phyloP scores from a whole-genome alignment of 1,140 invertebrate genomes.

The Palaemon carinicauda region DNA sequence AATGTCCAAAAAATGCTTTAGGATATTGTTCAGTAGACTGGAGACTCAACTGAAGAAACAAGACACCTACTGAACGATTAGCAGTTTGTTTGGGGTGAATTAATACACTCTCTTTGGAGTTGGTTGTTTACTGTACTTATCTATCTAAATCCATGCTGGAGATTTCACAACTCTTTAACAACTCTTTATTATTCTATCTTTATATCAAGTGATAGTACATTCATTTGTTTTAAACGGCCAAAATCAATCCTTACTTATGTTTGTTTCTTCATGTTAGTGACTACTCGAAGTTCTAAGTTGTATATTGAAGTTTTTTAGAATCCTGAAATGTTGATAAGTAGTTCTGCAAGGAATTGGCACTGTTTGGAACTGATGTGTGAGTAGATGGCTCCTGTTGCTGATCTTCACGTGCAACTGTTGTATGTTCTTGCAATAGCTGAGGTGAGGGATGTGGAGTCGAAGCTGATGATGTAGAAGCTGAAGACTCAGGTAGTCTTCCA shows the following conservation, averaged over 20 bases:
- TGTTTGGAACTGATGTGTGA: constrained; percentile 18
- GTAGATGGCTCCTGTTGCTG: neutral
- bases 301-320: neutral
- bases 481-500: too few species aligned
- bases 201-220: neutral
- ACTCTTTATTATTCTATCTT: neutral
- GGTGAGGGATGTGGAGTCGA: neutral
- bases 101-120: neutral
- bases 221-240: neutral
- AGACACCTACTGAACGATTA: neutral
- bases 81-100: neutral
- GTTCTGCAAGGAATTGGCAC: constrained; percentile 17
- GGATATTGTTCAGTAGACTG: constrained; percentile 12
- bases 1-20: constrained; percentile 3
- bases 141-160: neutral
- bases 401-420: constrained; percentile 7
- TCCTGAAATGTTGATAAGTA: constrained; percentile 12
- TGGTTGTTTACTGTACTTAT: neutral
- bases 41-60: neutral
- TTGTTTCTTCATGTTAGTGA: constrained; percentile 1
- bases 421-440: neutral
- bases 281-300: neutral
- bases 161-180: neutral
- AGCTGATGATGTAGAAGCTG: neutral
- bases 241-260: neutral